phyloP scores from a whole-genome alignment of 53 echinoderm and acorn worm genomes.

The Holothuria leucospilota region DNA sequence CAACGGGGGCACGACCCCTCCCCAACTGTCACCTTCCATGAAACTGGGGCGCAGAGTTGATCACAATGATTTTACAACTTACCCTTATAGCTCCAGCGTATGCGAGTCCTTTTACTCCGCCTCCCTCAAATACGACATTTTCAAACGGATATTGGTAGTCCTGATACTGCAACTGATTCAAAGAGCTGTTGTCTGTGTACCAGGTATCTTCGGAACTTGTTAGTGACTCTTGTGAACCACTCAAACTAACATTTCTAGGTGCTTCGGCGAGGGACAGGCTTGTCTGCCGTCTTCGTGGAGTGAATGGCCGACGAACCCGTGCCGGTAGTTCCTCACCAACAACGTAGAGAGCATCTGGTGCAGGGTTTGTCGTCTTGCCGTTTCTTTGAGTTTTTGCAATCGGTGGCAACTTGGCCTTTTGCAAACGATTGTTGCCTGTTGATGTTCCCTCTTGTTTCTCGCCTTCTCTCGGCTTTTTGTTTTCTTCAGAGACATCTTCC shows the following conservation, averaged over 20 bases:
- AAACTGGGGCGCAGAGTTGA: too few relatives aligned
- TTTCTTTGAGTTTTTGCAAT: too few relatives aligned
- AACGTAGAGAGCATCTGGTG: neutral
- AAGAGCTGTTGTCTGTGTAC: slow-evolving; percentile 58
- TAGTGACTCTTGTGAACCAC: neutral
- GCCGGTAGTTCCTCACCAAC: slow-evolving; percentile 15
- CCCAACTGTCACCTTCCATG: too few relatives aligned
- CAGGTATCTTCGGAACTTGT: slow-evolving; percentile 22
- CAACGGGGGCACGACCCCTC: too few relatives aligned
- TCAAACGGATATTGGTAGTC: slow-evolving; percentile 89
- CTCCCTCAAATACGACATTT: slow-evolving; percentile 96
- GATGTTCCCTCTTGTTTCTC: neutral
- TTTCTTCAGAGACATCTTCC: too few relatives aligned
- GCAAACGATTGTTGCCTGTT: too few relatives aligned
- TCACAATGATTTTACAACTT: slow-evolving; percentile 23
- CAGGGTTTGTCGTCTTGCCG: neutral
- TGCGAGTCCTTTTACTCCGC: slow-evolving; percentile 89
- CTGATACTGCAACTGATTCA: slow-evolving; percentile 49
- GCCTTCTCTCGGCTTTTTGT: neutral
- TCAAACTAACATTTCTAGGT: neutral
- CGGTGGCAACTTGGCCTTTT: too few relatives aligned
- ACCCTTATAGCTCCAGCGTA: slow-evolving; percentile 85
- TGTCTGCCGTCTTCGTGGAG: neutral
- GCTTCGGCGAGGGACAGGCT: neutral
- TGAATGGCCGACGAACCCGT: neutral